phyloP scores from a whole-genome alignment of 2,113 vertebrate genomes.

The Sus scrofa region DNA sequence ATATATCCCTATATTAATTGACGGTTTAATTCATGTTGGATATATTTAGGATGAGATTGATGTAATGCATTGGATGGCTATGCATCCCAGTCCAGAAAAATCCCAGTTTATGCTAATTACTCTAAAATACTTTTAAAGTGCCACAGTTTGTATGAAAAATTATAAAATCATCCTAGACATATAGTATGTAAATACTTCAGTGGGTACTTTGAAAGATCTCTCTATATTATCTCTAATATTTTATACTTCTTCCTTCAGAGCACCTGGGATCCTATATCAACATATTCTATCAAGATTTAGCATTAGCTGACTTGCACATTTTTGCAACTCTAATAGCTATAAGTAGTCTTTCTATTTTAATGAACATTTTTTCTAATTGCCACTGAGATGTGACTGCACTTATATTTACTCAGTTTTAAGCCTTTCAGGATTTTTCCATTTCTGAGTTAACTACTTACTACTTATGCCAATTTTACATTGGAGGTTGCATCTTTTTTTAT shows the following conservation, averaged over 20 bases:
- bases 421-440: conserved; percentile 26
- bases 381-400: conserved; percentile 56
- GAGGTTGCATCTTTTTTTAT: not conserved
- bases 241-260: not conserved
- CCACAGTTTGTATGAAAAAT: not conserved
- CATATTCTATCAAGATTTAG: conserved; percentile 44
- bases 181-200: not conserved
- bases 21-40: not conserved
- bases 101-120: not conserved
- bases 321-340: conserved; percentile 29
- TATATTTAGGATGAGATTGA: not conserved
- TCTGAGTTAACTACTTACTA: conserved; percentile 43
- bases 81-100: not conserved
- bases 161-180: conserved; percentile 15
- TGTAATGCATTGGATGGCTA: not conserved
- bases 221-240: conserved; percentile 33
- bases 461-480: not conserved
- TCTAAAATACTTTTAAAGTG: not conserved
- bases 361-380: conserved; percentile 51
- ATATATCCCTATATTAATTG: not conserved
- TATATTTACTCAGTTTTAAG: conserved; percentile 61
- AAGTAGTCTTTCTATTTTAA: conserved; percentile 59
- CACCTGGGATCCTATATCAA: conserved; percentile 19
- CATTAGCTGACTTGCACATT: conserved; percentile 55
- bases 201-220: not conserved